Percentiles rank a stretch among this genome's conserved stretches.
phyloP scores from a whole-genome alignment of 2,888 invertebrate genomes.

The Ypsolopha sequella region DNA sequence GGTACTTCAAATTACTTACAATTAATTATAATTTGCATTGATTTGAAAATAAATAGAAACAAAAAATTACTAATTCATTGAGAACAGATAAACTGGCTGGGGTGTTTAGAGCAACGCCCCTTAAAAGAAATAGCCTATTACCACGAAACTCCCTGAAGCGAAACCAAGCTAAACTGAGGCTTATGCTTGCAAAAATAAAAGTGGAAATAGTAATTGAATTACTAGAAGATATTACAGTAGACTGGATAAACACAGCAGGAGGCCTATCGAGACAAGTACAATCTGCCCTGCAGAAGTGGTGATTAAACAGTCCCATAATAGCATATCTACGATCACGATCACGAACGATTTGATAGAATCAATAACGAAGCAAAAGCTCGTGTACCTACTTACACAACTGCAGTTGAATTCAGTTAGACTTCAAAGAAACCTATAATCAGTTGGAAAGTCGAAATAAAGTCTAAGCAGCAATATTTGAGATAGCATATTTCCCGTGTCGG shows the following conservation, averaged over 20 bases:
- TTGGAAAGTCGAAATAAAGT: background rate
- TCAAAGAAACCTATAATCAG: background rate
- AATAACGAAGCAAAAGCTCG: background rate
- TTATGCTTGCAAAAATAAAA: no score
- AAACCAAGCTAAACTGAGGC: no score
- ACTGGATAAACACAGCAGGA: constrained; percentile 5
- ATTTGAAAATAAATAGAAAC: constrained; percentile 1
- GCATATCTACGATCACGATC: no score
- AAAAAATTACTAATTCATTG: background rate
- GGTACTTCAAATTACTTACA: no score
- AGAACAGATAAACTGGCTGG: background rate
- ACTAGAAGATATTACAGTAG: background rate
- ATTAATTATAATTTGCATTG: background rate
- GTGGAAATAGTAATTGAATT: background rate
- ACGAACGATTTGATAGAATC: no score
- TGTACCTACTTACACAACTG: background rate
- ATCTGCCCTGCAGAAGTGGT: background rate
- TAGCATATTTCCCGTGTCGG: constrained; percentile 5
- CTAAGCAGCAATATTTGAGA: background rate
- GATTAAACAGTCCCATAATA: background rate
- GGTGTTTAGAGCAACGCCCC: constrained; percentile 5
- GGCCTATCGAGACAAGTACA: constrained; percentile 3
- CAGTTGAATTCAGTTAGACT: background rate
- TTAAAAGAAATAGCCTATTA: constrained; percentile 6
- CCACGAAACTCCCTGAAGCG: background rate